These are phyloP conservation scores for Cabera pusaria DNA, from an alignment of 2,888 invertebrate species.

Conservation along the genomic window DNA sequence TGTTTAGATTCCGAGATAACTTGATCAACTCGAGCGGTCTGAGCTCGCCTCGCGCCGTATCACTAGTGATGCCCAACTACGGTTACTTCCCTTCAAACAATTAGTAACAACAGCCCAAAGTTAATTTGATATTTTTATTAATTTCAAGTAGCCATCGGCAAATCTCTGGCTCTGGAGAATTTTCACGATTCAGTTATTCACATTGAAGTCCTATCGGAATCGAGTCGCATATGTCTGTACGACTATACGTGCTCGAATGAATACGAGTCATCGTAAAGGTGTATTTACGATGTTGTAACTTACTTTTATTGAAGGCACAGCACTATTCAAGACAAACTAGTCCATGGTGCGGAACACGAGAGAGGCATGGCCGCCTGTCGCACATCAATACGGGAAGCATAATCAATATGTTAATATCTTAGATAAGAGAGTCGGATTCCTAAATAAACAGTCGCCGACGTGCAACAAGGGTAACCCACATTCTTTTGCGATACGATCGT, in stretches of 20 bases:
- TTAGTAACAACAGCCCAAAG: conserved; percentile 25
- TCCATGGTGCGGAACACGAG: conserved; percentile 41
- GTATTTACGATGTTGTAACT: conserved; percentile 58
- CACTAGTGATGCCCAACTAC: conserved; percentile 43
- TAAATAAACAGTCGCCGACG: conserved; percentile 64
- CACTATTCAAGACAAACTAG: conserved; percentile 55
- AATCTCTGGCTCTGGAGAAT: no score
- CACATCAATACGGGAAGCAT: conserved; percentile 71
- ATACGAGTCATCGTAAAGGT: conserved; percentile 52
- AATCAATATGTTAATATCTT: conserved; percentile 79
- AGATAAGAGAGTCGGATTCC: conserved; percentile 74
- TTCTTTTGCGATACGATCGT: conserved; percentile 66
- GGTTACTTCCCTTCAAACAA: conserved; percentile 38
- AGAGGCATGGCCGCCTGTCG: conserved; percentile 53
- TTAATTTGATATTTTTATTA: conserved; percentile 40
- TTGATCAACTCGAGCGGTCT: conserved; percentile 66
- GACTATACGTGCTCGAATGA: conserved; percentile 45
- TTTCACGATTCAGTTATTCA: conserved; percentile 56
- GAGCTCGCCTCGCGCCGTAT: conserved; percentile 31
- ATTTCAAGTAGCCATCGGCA: no score
- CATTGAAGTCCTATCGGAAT: conserved; percentile 47
- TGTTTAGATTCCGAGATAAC: conserved; percentile 74
- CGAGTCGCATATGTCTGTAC: no score
- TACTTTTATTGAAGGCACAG: conserved; percentile 56
- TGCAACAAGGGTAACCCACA: conserved; percentile 65